These are phyloP conservation scores for Drosophila fuyamai DNA, from an alignment of 1,140 invertebrate genomes.

Conservation along the genomic window DNA sequence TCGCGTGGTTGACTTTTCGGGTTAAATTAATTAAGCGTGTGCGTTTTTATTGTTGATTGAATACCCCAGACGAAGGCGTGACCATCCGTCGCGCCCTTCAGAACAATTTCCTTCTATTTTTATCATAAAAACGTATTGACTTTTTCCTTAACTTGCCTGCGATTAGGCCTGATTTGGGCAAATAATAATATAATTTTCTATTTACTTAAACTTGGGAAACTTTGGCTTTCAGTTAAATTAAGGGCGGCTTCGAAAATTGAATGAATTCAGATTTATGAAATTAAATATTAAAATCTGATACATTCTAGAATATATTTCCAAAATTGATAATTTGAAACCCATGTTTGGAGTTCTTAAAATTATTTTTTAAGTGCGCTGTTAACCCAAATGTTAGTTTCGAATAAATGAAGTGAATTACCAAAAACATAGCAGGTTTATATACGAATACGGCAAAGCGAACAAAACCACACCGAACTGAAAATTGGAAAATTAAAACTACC, in stretches of 20 bases:
- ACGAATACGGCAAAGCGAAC: slow-evolving; percentile 15
- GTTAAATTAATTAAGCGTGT: slow-evolving; percentile 83
- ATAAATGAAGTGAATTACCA: neutral
- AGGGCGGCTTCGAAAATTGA: too few relatives aligned
- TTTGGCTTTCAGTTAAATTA: too few relatives aligned
- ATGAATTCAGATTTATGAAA: too few relatives aligned
- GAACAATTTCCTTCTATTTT: slow-evolving; percentile 11
- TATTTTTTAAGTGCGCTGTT: too few relatives aligned
- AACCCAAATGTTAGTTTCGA: neutral
- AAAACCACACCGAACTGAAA: slow-evolving; percentile 39
- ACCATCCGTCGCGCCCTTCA: neutral
- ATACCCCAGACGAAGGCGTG: slow-evolving; percentile 28
- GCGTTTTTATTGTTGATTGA: slow-evolving; percentile 81
- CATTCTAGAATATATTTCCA: too few relatives aligned
- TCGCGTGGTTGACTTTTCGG: slow-evolving; percentile 76
- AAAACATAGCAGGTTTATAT: neutral
- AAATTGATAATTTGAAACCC: too few relatives aligned
- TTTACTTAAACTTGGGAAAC: neutral
- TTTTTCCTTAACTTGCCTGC: slow-evolving; percentile 1
- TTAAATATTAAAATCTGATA: too few relatives aligned
- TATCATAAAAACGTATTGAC: slow-evolving; percentile 7
- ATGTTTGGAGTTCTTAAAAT: too few relatives aligned
- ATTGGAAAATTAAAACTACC: slow-evolving; percentile 39
- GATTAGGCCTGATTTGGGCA: neutral
- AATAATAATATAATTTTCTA: neutral